Base-by-base conservation (phyloP, 1,140 invertebrate species). In the Teleopsis dalmanni region DNA sequence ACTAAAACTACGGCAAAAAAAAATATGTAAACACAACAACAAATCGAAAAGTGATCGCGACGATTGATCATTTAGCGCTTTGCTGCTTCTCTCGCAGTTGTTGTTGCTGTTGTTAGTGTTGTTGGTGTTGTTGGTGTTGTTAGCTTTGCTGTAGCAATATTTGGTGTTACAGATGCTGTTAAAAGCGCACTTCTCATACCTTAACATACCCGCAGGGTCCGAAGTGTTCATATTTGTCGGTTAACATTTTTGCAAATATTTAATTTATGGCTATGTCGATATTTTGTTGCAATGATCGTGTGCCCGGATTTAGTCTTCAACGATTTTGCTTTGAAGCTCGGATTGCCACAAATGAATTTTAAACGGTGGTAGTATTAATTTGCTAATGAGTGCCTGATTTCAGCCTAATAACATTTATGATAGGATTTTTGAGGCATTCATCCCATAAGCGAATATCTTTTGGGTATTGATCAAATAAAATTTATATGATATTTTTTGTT, bases 241-340 rank as follows among this genome's bases (percentile, higher is more conserved):
- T 34, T 38, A 22, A 23, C 7, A 22, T 41, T 27, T 41, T 18
- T 29, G 48, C 55, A 62, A 65, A 59, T 59, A 58, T 59, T 59
- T 64, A 62, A 66, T 66, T 66, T 66, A 66, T 66, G 63, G 53
- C 59, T 60, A 56, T 60, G 54, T 38, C 57, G 64, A 66, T 66
- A 64, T 56, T 60, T 59, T 48, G 23, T 37, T 29, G 44, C 37
- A 31, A 25, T 35, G 27, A 40, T 47, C 36, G 49, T 42, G 37
- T 19, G 42, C 42, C 34, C 21, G 21, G 26, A 23, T 27, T 42
- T 49, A 49, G 36, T 23, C 22, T 22, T 40, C 3, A 19, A 38
- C 22, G 19, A 4, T 3, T 38, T 13, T 38, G 4, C 18, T 21
- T 10, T 11, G n/a, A 18, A 21, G 6, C 37, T 1, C 16, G 21